A percentile compares a stretch with the other conserved stretches of the same genome.
phyloP scores from a whole-genome alignment of 1,140 invertebrate species.

The Hylyphantes graminicola region DNA sequence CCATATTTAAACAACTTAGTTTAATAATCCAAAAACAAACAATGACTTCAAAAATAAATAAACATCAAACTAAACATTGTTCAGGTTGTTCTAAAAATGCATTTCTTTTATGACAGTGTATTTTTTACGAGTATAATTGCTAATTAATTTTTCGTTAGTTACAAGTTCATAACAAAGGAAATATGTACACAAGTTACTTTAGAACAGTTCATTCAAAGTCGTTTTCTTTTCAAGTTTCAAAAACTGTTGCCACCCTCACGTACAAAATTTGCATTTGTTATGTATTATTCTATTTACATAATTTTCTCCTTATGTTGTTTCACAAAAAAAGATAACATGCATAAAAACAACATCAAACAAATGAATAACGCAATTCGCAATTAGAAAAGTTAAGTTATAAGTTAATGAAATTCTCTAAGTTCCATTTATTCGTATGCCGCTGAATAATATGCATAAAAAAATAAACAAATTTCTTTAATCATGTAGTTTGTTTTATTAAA shows the following conservation, averaged over 20 bases:
- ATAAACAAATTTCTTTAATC: constrained; percentile 39
- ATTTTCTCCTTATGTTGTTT: constrained; percentile 22
- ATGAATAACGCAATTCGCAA: constrained; percentile 45
- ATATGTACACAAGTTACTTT: too few species aligned
- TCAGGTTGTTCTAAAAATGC: too few species aligned
- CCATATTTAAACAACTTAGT: too few species aligned
- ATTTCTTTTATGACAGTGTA: too few species aligned
- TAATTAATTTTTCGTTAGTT: too few species aligned
- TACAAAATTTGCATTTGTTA: constrained; percentile 34
- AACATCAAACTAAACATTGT: too few species aligned
- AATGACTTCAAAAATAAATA: too few species aligned
- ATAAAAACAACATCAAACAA: constrained; percentile 31
- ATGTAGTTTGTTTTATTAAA: not conserved
- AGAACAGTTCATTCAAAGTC: not conserved
- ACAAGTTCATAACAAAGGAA: too few species aligned
- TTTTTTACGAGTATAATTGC: too few species aligned
- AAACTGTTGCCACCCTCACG: constrained; percentile 1
- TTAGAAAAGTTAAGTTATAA: constrained; percentile 45
- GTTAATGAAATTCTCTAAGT: constrained; percentile 51
- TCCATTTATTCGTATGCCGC: constrained; percentile 18
- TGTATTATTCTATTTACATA: constrained; percentile 35
- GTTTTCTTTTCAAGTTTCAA: not conserved
- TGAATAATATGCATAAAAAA: constrained; percentile 21
- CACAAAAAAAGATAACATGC: not conserved
- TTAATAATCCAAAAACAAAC: too few species aligned